Percentiles rank a stretch among this genome's conserved stretches.
Evolutionary conservation across 2,113 vertebrate genomes (phyloP).

Genomic region (Percina caprodes): DNA sequence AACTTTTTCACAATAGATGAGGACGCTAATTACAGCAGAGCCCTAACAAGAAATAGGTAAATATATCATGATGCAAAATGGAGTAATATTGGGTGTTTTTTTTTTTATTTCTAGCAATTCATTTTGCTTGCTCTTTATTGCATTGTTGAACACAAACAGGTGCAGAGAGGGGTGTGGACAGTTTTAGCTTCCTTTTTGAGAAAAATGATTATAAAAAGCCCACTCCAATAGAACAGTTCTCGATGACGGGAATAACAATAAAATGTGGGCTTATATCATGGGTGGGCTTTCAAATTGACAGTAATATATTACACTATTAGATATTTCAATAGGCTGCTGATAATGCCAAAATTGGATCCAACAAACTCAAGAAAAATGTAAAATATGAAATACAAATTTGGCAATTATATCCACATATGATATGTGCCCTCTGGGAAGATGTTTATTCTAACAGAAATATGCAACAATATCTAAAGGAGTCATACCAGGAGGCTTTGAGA

Average conservation of each 20-base stretch:
- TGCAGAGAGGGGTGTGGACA: not conserved
- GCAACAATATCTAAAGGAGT: slow-evolving; percentile 31
- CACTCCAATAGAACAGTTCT: not conserved
- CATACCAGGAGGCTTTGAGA: slow-evolving; percentile 7
- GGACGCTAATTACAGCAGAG: slow-evolving; percentile 33
- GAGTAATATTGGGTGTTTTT: slow-evolving; percentile 15
- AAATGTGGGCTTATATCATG: slow-evolving; percentile 1
- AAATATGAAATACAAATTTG: slow-evolving; percentile 31
- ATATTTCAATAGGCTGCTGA: not conserved
- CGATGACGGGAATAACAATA: not conserved
- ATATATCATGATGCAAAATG: slow-evolving; percentile 47
- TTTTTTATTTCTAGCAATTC: not conserved
- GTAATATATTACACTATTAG: not conserved
- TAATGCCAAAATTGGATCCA: slow-evolving; percentile 13
- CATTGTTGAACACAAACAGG: slow-evolving; percentile 6
- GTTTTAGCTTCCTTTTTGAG: slow-evolving; percentile 17
- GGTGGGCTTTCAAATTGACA: not conserved
- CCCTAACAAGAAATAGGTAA: slow-evolving; percentile 13
- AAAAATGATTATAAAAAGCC: not conserved
- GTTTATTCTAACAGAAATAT: slow-evolving; percentile 42
- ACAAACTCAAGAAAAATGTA: slow-evolving; percentile 21
- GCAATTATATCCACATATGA: slow-evolving; percentile 24
- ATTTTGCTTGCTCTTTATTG: not conserved
- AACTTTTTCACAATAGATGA: slow-evolving; percentile 9
- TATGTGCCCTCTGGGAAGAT: slow-evolving; percentile 19